These are phyloP conservation scores for Lagorchestes hirsutus DNA, from an alignment of 2,797 vertebrate genomes.

Conservation along the genomic window DNA sequence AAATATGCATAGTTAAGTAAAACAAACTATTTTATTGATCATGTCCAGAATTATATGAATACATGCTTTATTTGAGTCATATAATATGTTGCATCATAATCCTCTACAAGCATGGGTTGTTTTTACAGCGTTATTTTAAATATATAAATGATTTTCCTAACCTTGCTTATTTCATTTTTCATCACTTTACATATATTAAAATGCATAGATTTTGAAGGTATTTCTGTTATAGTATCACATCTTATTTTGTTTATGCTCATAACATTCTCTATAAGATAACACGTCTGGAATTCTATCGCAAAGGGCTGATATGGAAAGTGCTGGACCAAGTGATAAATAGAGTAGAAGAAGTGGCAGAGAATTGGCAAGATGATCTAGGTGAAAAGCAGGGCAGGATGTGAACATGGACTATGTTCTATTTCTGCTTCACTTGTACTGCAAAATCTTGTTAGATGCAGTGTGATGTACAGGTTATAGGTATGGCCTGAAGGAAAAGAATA, in stretches of 20 bases:
- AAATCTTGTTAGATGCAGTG: neutral
- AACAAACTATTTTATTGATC: neutral
- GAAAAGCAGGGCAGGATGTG: neutral
- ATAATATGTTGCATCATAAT: neutral
- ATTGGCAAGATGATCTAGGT: neutral
- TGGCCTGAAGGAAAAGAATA: neutral
- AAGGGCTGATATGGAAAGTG: neutral
- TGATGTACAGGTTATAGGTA: neutral
- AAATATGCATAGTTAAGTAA: no score
- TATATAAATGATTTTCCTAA: neutral
- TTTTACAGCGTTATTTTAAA: neutral
- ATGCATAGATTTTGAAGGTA: neutral
- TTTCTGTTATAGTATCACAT: neutral
- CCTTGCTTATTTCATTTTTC: neutral
- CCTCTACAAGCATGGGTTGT: neutral
- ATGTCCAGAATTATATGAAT: no score
- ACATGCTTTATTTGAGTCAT: no score
- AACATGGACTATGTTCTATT: neutral
- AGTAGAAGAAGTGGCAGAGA: neutral
- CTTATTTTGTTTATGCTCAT: no score
- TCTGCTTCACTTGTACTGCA: neutral
- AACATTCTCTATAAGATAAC: neutral
- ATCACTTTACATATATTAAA: neutral
- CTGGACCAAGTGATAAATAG: neutral
- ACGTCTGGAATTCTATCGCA: neutral